A percentile compares a stretch with the other conserved stretches of the same genome.
Conservation (phyloP, 2,113 vertebrate species). For the Ophthalmolycus amberensis region DNA sequence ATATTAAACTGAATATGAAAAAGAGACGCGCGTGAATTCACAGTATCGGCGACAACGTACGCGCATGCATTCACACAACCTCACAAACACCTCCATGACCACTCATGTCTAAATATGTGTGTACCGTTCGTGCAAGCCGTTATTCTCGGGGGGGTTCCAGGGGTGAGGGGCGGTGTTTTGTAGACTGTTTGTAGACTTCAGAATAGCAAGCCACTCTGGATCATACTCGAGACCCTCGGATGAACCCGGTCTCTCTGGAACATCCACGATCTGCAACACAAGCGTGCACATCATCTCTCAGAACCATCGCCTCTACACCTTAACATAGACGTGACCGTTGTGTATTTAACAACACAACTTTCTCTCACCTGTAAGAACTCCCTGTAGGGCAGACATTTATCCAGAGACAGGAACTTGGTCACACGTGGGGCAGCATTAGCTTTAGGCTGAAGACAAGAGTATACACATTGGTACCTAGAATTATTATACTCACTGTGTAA, state of each 20-base stretch:
- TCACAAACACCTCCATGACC: too few species aligned
- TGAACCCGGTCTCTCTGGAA: conserved; percentile 89
- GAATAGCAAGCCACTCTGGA: conserved; percentile 93
- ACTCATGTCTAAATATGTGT: background rate
- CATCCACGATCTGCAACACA: conserved; percentile 84
- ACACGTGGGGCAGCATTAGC: conserved; percentile 85
- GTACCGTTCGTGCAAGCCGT: conserved; percentile 90
- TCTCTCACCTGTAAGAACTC: conserved; percentile 94
- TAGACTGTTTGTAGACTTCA: conserved; percentile 90
- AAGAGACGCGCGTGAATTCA: too few species aligned
- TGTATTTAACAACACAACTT: background rate
- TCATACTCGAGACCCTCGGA: conserved; percentile 91
- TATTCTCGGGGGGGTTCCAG: conserved; percentile 94
- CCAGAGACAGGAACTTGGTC: conserved; percentile 96
- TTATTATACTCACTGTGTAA: background rate
- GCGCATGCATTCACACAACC: too few species aligned
- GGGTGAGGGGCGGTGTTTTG: conserved; percentile 83
- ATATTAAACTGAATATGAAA: background rate
- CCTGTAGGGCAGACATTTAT: conserved; percentile 95
- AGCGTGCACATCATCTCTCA: background rate
- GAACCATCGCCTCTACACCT: background rate
- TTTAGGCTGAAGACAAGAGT: conserved; percentile 71
- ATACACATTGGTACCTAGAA: background rate
- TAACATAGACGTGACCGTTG: background rate
- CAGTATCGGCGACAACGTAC: too few species aligned